Evolutionary conservation across 2,113 vertebrate species (phyloP).

Genomic region (Entelurus aequoreus): DNA sequence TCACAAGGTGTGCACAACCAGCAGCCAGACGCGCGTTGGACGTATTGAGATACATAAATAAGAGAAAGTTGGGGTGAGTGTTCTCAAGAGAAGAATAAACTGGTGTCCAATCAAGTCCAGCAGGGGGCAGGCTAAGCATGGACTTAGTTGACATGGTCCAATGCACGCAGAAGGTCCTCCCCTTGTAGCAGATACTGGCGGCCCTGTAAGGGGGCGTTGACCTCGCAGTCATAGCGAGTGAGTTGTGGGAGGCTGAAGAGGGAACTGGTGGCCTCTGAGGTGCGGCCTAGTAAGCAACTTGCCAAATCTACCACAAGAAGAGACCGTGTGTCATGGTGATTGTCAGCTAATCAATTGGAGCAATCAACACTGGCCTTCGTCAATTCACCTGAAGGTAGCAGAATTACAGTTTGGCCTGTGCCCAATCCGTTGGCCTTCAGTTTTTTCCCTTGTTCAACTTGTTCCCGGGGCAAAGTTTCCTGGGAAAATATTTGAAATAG

Average conservation of each 20-base stretch:
- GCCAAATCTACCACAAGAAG: conserved; percentile 77
- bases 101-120: conserved; percentile 81
- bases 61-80: conserved; percentile 15
- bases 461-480: conserved; percentile 75
- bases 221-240: conserved; percentile 93
- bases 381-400: conserved; percentile 87
- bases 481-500: conserved; percentile 53
- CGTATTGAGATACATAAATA: conserved; percentile 64
- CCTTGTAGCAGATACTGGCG: conserved; percentile 91
- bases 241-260: conserved; percentile 80
- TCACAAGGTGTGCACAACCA: conserved; percentile 59
- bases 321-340: background rate
- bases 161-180: conserved; percentile 88
- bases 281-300: conserved; percentile 85
- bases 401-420: conserved; percentile 78
- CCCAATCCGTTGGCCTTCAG: conserved; percentile 77
- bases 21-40: conserved; percentile 55
- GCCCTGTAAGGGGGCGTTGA: conserved; percentile 88
- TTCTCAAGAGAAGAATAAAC: conserved; percentile 66
- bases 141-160: conserved; percentile 93
- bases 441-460: conserved; percentile 80
- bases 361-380: background rate
- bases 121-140: conserved; percentile 56
- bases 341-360: background rate
- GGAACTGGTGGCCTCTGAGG: conserved; percentile 75